Base-by-base conservation (phyloP, 2,113 vertebrate genomes). In the Xyliphius kryptos region DNA sequence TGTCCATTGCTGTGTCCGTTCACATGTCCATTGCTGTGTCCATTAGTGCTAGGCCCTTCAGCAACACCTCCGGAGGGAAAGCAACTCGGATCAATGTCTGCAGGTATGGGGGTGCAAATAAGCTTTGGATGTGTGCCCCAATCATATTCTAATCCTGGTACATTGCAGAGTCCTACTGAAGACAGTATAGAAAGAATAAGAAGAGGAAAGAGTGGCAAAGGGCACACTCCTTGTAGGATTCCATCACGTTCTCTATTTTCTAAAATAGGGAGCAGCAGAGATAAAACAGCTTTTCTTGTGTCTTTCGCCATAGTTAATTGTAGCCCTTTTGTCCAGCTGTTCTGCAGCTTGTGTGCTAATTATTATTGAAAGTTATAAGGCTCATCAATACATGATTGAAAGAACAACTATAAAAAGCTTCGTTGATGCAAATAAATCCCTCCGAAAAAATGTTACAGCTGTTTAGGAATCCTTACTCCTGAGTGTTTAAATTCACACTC, bases 41-140 rank as follows among this genome's bases (percentile, higher is more conserved):
- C 82, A 36, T 81, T 77, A 59, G 74, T 76, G 72, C 1, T 46
- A 60, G 56, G 78, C 12, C 56, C 67, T 26, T 61, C 41, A n/a
- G 58, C 38, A 56, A 52, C 58, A 7, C 58, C 67, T 41, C 61
- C 78, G 6, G 82, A 77, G 9, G 83, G 78, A 22, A 80, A 84
- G 70, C 88, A 91, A 63, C 78, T 82, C 36, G 84, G 83, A 57
- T 89, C 88, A 48, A 84, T 79, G 10, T 89, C 88, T 37, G 86
- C 76, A 10, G 89, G 87, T 38, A 90, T 81, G 0, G 88, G 89
- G 37, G 84, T 87, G 65, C 89, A 91, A 52, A 91, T 82, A 65
- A 91, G 87, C 56, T 87, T 90, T 36, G 89, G 85, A 37, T 83
- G 79, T 14, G 75, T 70, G 20, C 80, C 80, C 5, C 86, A 86